Conservation (phyloP, 2,888 invertebrate genomes). For the Xylota segnis region DNA sequence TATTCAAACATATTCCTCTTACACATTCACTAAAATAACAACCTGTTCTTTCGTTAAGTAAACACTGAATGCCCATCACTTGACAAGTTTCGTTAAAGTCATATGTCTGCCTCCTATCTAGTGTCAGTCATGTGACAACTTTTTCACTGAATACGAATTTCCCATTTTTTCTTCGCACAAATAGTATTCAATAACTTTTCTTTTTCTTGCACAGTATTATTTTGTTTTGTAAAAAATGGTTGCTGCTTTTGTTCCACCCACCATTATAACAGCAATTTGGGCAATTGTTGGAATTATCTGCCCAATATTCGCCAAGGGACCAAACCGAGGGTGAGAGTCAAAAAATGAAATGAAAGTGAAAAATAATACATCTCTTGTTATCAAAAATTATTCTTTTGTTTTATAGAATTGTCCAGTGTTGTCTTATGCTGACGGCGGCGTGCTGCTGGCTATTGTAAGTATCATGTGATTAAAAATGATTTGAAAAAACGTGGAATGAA, state of each 20-base stretch:
- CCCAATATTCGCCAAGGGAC: conserved; percentile 83
- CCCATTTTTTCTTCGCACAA: conserved; percentile 45
- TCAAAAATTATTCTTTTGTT: conserved; percentile 8
- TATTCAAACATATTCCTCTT: too few relatives aligned
- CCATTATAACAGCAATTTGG: conserved; percentile 82
- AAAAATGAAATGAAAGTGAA: conserved; percentile 8
- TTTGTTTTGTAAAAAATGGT: conserved; percentile 79
- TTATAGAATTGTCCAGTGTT: conserved; percentile 82
- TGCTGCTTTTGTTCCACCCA: conserved; percentile 81
- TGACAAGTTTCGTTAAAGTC: conserved; percentile 62
- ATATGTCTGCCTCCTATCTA: conserved; percentile 37
- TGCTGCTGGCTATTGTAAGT: conserved; percentile 84
- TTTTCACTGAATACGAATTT: conserved; percentile 57
- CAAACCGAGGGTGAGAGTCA: conserved; percentile 81
- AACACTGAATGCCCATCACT: conserved; percentile 25
- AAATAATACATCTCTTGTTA: not conserved
- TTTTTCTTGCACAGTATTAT: conserved; percentile 57
- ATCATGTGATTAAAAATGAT: conserved; percentile 16
- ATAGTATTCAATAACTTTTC: conserved; percentile 14
- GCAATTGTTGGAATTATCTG: conserved; percentile 82
- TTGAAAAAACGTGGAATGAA: not conserved
- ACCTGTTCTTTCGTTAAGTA: conserved; percentile 31
- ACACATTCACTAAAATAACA: not conserved
- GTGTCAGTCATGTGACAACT: conserved; percentile 73
- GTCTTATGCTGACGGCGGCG: conserved; percentile 82